These are phyloP conservation scores for Heliconius charithonia DNA, from an alignment of 2,888 invertebrate species.

Conservation along the genomic window DNA sequence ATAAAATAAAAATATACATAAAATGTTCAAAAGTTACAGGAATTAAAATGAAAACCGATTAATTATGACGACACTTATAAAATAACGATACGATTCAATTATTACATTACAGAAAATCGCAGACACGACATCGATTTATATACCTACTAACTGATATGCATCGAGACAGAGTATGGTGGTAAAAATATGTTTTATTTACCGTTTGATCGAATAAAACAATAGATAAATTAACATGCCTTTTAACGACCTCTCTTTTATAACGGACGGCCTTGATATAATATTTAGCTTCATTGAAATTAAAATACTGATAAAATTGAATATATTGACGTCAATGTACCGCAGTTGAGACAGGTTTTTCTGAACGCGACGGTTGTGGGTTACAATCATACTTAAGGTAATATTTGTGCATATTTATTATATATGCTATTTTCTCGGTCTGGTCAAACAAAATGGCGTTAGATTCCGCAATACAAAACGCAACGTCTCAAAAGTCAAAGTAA, in stretches of 20 bases:
- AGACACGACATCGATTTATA: background rate
- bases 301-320: background rate
- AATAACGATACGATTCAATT: background rate
- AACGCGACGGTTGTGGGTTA: background rate
- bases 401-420: background rate
- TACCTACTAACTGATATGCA: background rate
- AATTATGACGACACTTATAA: too few species aligned
- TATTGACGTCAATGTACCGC: background rate
- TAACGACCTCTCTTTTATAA: background rate
- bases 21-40: too few species aligned
- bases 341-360: background rate
- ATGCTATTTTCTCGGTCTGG: background rate
- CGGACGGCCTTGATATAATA: background rate
- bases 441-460: too few species aligned
- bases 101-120: background rate
- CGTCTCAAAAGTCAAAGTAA: too few species aligned
- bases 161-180: background rate
- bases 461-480: too few species aligned
- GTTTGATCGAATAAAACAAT: constrained; percentile 29
- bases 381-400: background rate
- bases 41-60: too few species aligned
- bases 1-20: too few species aligned
- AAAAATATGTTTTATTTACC: constrained; percentile 22
- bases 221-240: background rate
- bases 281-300: background rate